Evolutionary conservation across 2,113 vertebrate species (phyloP).

Genomic region (Trachemys scripta): DNA sequence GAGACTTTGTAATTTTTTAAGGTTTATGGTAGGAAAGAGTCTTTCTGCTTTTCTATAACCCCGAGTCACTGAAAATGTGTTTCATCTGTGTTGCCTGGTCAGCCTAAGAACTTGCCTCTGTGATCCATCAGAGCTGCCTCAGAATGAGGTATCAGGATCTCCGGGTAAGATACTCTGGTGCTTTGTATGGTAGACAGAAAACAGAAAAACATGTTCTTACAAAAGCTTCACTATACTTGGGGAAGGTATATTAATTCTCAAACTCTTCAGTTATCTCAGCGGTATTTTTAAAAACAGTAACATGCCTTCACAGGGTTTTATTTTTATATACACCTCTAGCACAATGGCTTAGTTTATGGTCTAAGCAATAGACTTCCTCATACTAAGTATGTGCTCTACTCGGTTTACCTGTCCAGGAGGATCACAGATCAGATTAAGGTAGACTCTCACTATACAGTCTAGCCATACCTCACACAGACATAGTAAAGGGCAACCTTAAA

Average conservation of each 20-base stretch:
- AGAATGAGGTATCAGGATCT: not conserved
- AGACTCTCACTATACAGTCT: not conserved
- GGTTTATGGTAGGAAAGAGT: not conserved
- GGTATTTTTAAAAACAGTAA: not conserved
- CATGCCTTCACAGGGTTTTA: not conserved
- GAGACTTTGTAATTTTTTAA: not conserved
- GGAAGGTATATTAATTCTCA: not conserved
- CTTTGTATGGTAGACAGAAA: not conserved
- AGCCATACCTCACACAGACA: not conserved
- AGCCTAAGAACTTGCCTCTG: not conserved
- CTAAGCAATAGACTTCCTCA: not conserved
- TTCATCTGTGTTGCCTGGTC: not conserved
- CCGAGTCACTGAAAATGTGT: not conserved
- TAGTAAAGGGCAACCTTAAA: not conserved
- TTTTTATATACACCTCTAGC: not conserved
- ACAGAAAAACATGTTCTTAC: not conserved
- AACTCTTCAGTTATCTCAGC: not conserved
- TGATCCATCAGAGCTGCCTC: not conserved
- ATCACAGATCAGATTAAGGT: not conserved
- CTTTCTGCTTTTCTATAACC: not conserved
- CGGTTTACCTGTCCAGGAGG: not conserved
- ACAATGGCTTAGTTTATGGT: not conserved
- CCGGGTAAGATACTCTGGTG: not conserved
- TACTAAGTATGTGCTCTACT: not conserved
- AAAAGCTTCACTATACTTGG: too few species aligned